Evolutionary conservation across 2,888 invertebrate species (phyloP), one percentile per base, ranked within the genome.

Genomic region (Pandemis heparana): DNA sequence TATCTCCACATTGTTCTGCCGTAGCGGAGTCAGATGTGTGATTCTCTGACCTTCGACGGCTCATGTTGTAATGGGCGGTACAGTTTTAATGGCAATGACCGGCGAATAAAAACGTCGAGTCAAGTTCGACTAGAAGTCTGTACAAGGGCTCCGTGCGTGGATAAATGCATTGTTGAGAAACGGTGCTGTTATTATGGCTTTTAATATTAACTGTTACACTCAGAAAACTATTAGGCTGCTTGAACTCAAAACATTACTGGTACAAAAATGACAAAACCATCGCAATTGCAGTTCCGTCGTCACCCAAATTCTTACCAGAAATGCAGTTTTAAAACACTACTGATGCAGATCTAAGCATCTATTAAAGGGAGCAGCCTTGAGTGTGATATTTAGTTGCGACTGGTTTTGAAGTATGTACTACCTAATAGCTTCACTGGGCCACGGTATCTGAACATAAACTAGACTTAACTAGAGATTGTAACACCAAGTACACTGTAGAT

Each of bases 51-150:
- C 59, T 63, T 39, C 48, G 38, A n/a, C 46, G 46, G 63, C 48
- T 64, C 63, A 48, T 59, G 39, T 10, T 59, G n/a, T 32, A 16
- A 48, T 69, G 63, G 68, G 23, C 46, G 59, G 51, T 43, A 68
- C 32, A 41, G 59, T 65, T 69, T 62, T 70, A 75, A 75, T 67
- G 91, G 86, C 91, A 90, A 86, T 87, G 91, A 68, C 73, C 73
- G 67, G 18, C 23, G 64, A 43, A 18, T 48, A 38, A 39, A 53
- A 62, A 53, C 53, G 5, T 8, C 14, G 46, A 68, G 59, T 39
- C 63, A 68, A 68, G 67, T 38, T 16, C 16, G 61, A 18, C 18
- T 39, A 12, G 53, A 18, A 9, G 43, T 62, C 38, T 38, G 41
- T 48, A 41, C 38, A 68, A 73, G 39, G 68, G 68, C 12, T 23